phyloP scores from a whole-genome alignment of 2,888 invertebrate species.

The Protonemura montana region DNA sequence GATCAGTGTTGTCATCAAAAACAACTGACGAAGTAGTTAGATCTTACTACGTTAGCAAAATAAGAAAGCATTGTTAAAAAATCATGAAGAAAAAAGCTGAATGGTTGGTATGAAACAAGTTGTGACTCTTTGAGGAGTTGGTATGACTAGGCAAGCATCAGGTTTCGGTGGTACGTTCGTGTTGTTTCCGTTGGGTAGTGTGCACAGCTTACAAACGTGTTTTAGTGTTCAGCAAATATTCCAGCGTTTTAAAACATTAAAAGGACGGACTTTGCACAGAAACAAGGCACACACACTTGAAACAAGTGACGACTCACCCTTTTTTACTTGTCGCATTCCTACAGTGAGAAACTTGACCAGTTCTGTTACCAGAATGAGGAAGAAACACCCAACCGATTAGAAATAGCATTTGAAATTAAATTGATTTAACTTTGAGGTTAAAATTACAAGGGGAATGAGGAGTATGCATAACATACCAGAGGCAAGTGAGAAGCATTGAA shows the following conservation, averaged over 20 bases:
- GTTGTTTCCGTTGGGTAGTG: background rate
- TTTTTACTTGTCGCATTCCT: slow-evolving; percentile 48
- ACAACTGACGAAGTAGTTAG: slow-evolving; percentile 21
- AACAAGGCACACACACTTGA: background rate
- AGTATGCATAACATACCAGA: too few species aligned
- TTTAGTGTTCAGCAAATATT: slow-evolving; percentile 21
- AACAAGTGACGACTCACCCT: slow-evolving; percentile 45
- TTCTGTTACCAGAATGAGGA: slow-evolving; percentile 38
- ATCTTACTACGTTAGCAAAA: background rate
- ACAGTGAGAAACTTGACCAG: slow-evolving; percentile 48
- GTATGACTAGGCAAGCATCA: background rate
- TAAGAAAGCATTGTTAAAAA: background rate
- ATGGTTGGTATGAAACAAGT: background rate
- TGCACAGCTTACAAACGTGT: background rate
- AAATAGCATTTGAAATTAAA: background rate
- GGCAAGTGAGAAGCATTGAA: background rate
- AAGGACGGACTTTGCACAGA: slow-evolving; percentile 7
- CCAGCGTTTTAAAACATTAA: background rate
- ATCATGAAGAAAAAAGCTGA: background rate
- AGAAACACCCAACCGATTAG: slow-evolving; percentile 17
- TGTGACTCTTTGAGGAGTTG: background rate
- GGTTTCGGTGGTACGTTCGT: background rate
- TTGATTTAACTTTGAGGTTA: background rate
- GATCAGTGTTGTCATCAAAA: slow-evolving; percentile 8
- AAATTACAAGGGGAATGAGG: background rate